phyloP scores from a whole-genome alignment of 1,140 invertebrate genomes.

The Papilio polyxenes region DNA sequence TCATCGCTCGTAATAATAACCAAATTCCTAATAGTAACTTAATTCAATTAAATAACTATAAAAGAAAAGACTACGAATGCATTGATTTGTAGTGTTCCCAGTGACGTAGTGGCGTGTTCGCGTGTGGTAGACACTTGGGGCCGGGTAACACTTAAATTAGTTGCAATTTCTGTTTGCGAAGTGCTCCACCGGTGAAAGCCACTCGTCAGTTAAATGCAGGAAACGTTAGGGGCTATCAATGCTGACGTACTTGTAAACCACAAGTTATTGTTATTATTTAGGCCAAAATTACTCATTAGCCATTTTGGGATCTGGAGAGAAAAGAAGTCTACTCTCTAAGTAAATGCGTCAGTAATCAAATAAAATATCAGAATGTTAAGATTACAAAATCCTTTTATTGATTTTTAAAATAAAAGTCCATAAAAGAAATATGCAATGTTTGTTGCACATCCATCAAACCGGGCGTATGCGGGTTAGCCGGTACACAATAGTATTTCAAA shows the following conservation, averaged over 20 bases:
- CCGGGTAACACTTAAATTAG: constrained; percentile 74
- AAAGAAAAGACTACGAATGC: background rate
- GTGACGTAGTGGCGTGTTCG: constrained; percentile 73
- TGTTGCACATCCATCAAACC: constrained; percentile 48
- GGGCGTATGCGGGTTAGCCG: constrained; percentile 41
- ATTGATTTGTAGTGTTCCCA: constrained; percentile 45
- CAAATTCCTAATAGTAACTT: too few species aligned
- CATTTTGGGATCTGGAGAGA: background rate
- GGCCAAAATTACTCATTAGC: background rate
- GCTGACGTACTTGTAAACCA: constrained; percentile 43
- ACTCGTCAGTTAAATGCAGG: constrained; percentile 63
- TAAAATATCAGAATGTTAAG: background rate
- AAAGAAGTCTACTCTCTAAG: background rate
- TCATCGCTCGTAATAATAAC: too few species aligned
- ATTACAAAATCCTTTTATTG: background rate
- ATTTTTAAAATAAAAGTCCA: background rate
- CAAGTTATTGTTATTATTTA: constrained; percentile 1
- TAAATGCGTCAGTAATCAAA: background rate
- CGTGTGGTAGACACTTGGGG: constrained; percentile 70
- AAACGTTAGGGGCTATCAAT: constrained; percentile 69
- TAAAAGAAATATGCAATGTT: constrained; percentile 38
- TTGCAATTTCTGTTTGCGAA: constrained; percentile 75
- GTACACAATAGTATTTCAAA: constrained; percentile 52
- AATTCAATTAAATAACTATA: background rate
- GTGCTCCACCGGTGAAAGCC: constrained; percentile 60